Evolutionary conservation across 2,888 invertebrate species (phyloP).

Genomic region (Harmothoe impar): DNA sequence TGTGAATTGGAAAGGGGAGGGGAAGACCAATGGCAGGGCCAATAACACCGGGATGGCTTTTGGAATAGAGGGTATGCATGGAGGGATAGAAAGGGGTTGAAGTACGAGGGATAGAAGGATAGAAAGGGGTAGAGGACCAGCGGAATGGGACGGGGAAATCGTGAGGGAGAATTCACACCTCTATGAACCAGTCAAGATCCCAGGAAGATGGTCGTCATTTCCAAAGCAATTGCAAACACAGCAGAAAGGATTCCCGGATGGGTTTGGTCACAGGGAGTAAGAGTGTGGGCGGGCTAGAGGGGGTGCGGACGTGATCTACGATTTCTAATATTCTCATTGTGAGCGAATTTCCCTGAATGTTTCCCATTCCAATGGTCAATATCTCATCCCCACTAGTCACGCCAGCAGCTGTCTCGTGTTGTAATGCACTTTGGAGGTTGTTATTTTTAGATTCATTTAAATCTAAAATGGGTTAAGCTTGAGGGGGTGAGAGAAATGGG

Average conservation of each 20-base stretch:
- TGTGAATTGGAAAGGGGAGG: no score
- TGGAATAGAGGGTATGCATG: no score
- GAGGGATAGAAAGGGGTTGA: no score
- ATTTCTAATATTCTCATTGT: not conserved
- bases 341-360: not conserved
- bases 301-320: not conserved
- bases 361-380: slow-evolving; percentile 15
- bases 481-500: not conserved
- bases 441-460: not conserved
- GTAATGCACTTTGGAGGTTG: not conserved
- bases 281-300: no score
- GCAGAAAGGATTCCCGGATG: not conserved
- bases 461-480: not conserved
- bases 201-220: not conserved
- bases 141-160: no score
- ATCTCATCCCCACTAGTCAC: not conserved
- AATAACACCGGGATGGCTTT: no score
- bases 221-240: not conserved
- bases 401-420: not conserved
- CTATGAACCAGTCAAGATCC: not conserved
- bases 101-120: no score
- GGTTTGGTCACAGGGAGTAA: no score
- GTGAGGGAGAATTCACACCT: no score
- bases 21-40: no score
- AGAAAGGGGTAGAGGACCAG: no score